Percentiles rank a stretch among this genome's conserved stretches.
Evolutionary conservation across 1,140 invertebrate species (phyloP).

Genomic region (Drosophila trapezifrons): DNA sequence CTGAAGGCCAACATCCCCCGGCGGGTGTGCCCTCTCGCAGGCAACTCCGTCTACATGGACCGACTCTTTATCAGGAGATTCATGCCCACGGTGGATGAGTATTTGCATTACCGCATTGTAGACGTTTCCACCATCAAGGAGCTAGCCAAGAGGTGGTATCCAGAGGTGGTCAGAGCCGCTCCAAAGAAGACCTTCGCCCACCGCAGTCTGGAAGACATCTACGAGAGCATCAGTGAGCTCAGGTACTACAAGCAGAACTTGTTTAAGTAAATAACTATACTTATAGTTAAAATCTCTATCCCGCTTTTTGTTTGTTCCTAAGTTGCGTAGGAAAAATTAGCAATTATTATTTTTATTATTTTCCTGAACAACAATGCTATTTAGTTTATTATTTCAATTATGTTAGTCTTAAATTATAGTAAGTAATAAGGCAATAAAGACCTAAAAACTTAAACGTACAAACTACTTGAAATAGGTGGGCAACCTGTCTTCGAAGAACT

Average conservation of each 20-base stretch:
- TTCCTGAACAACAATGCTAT: too few species aligned
- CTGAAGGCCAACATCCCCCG: constrained; percentile 88
- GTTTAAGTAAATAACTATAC: constrained; percentile 83
- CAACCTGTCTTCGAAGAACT: too few species aligned
- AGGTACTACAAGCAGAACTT: constrained; percentile 88
- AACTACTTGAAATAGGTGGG: too few species aligned
- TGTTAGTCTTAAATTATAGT: too few species aligned
- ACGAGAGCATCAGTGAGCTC: constrained; percentile 93
- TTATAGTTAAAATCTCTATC: too few species aligned
- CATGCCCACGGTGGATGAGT: constrained; percentile 90
- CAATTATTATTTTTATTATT: too few species aligned
- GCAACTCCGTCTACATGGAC: constrained; percentile 96
- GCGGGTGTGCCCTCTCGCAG: constrained; percentile 91
- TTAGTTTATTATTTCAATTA: too few species aligned
- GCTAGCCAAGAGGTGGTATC: constrained; percentile 91
- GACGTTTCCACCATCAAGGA: constrained; percentile 97
- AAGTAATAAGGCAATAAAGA: too few species aligned
- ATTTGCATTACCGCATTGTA: constrained; percentile 96
- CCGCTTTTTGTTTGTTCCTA: neutral
- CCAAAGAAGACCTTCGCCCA: constrained; percentile 89
- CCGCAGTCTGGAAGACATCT: constrained; percentile 92
- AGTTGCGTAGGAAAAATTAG: neutral
- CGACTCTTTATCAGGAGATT: constrained; percentile 90
- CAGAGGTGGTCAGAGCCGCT: constrained; percentile 85
- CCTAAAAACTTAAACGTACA: too few species aligned